These are phyloP conservation scores for Seira sanloemensis DNA, from an alignment of 2,888 invertebrate species.

Conservation along the genomic window DNA sequence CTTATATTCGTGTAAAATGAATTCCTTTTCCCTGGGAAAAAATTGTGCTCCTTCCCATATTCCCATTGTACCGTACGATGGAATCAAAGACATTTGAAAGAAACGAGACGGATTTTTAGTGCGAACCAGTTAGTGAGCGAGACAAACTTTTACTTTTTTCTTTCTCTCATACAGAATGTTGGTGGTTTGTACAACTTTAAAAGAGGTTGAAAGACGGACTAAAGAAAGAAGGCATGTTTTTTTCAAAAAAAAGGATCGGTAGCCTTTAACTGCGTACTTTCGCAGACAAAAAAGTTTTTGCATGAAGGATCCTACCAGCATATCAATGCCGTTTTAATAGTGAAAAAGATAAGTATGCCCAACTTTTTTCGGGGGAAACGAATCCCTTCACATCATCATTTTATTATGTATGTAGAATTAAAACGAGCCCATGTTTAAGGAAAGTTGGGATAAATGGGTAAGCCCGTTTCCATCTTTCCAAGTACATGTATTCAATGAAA, in stretches of 20 bases:
- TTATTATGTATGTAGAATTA: neutral
- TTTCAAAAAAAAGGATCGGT: neutral
- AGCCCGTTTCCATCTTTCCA: neutral
- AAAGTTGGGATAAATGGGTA: neutral
- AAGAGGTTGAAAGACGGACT: neutral
- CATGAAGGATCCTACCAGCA: neutral
- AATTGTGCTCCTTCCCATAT: too few relatives aligned
- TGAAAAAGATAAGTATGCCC: neutral
- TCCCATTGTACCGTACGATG: too few relatives aligned
- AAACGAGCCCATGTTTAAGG: neutral
- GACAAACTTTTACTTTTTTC: too few relatives aligned
- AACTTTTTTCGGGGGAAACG: too few relatives aligned
- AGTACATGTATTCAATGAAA: neutral
- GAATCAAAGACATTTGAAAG: neutral
- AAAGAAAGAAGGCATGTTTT: neutral
- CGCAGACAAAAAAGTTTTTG: neutral
- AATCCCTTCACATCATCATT: neutral
- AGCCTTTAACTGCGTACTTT: neutral
- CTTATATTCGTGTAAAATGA: too few relatives aligned
- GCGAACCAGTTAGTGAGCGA: neutral
- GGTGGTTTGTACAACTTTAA: neutral
- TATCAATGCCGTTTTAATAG: neutral
- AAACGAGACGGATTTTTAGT: neutral
- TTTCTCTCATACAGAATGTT: neutral
- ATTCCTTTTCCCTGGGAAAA: too few relatives aligned